Base-by-base conservation (phyloP, 2,797 vertebrate genomes). In the Sciurus carolinensis region DNA sequence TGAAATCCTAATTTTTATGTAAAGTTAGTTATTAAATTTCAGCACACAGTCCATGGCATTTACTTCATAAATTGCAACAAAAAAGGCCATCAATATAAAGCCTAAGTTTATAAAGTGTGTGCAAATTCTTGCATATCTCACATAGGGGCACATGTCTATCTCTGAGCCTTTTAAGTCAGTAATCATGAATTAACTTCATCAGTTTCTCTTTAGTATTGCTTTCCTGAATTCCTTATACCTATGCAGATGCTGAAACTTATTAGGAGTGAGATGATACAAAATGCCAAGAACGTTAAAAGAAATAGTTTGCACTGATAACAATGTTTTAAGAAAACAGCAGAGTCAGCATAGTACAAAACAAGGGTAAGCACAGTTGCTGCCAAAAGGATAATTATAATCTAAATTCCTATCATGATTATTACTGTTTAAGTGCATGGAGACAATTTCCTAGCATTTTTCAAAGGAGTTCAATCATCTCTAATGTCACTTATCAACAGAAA, bases 361-460 rank as follows among this genome's bases (percentile, higher is more conserved):
- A 71, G 80, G 33, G 50, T 85, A 81, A 93, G 76, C 75, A 91
- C 11, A 94, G 76, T 79, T 76, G 30, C 26, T 90, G 62, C 47
- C 94, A 90, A 96, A 30, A 62, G 36, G 66, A 90, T 93, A 95
- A 96, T 93, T 90, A 93, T 89, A 87, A 87, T 88, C 89, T 94
- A 97, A 89, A 96, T 95, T 95, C 89, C 57, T 59, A 71, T 92
- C 86, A 77, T 72, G 52, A 72, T 89, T 77, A 92, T 83, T 80
- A 90, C 82, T 95, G 96, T 95, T 97, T 94, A 95, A 97, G 88
- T 64, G 67, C 12, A 95, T 2, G 93, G 72, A 28, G 5, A 94
- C 36, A 95, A 95, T 93, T 91, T 86, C 36, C 72, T 95, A 85
- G 62, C 67, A 91, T 90, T 97, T 97, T 97, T 94, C 90, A 97